Evolutionary conservation across 1,140 invertebrate species (phyloP), one percentile per base, ranked within the genome.

Genomic region (Pseudomyrmex dendroicus): DNA sequence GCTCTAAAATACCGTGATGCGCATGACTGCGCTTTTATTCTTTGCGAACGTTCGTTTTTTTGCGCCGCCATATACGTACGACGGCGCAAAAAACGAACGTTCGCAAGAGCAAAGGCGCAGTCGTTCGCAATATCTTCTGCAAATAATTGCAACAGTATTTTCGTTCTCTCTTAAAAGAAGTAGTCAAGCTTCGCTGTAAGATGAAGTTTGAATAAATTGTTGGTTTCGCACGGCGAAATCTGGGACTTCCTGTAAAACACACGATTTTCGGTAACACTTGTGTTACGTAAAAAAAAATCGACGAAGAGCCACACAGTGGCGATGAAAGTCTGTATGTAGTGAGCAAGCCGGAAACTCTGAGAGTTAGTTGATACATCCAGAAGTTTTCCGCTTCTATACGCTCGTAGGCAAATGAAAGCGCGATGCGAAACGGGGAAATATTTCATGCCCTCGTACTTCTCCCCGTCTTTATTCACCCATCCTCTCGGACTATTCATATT

Each of bases 401-500:
- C 64, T 67, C 61, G 46, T 74, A 84, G 57, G 44, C 54, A 20
- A 84, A 72, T 57, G 68, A 77, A 76, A 84, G 73, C 73, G 87
- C 85, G 88, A 89, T 89, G 85, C 88, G 89, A 83, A 57, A 87
- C 84, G 57, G 46, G 78, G 76, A 91, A 91, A 91, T 91, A 91
- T 91, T 91, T 91, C 88, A 91, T 90, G 80, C 82, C 73, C 85
- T 35, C 70, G 76, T 66, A 59, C 82, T 73, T 70, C 74, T 25
- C 61, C 73, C 73, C 64, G 50, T 56, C 74, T 86, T 90, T 83
- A 88, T 88, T 86, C 85, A 82, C 84, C 85, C 89, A 88, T 87
- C 87, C 87, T 70, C 84, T 57, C 86, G 63, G 72, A 62, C 83
- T 85, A 89, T 90, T 91, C 89, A 91, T 90, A 91, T 90, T 90